Evolutionary conservation across 2,888 invertebrate genomes (phyloP).

Genomic region (Mesorhabditis sp.): DNA sequence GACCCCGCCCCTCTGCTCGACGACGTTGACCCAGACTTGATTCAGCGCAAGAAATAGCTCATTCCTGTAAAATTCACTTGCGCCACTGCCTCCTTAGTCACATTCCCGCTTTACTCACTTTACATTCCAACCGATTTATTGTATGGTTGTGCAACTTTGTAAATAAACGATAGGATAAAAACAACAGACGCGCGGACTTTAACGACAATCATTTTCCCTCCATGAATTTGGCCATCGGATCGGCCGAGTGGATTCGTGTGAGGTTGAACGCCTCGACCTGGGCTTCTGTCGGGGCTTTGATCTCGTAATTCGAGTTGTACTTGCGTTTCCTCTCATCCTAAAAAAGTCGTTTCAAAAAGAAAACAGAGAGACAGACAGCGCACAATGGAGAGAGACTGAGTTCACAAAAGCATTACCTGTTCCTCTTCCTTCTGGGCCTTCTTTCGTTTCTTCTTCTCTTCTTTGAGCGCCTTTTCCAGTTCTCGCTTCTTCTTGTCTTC

Average conservation of each 20-base stretch:
- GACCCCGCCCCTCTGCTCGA: conserved; percentile 55
- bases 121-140: too few species aligned
- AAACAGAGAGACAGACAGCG: not conserved
- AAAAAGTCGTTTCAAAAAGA: conserved; percentile 12
- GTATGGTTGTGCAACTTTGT: too few species aligned
- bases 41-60: too few species aligned
- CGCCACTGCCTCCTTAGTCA: too few species aligned
- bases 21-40: conserved; percentile 8
- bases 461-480: conserved; percentile 33
- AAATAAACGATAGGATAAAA: too few species aligned
- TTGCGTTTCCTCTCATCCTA: conserved; percentile 79
- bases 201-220: conserved; percentile 30
- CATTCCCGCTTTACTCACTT: too few species aligned
- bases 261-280: conserved; percentile 24
- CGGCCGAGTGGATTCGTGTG: conserved; percentile 66
- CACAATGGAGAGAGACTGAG: conserved; percentile 3
- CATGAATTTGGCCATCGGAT: conserved; percentile 83
- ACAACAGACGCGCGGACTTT: too few species aligned
- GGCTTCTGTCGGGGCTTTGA: conserved; percentile 77
- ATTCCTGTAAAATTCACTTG: too few species aligned
- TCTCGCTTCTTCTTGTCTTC: conserved; percentile 27
- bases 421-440: conserved; percentile 44
- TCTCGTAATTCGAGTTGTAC: conserved; percentile 75
- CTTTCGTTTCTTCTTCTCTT: conserved; percentile 55
- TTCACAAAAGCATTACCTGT: not conserved